Evolutionary conservation across 2,113 vertebrate genomes (phyloP).

Genomic region (Ailuropoda melanoleuca): DNA sequence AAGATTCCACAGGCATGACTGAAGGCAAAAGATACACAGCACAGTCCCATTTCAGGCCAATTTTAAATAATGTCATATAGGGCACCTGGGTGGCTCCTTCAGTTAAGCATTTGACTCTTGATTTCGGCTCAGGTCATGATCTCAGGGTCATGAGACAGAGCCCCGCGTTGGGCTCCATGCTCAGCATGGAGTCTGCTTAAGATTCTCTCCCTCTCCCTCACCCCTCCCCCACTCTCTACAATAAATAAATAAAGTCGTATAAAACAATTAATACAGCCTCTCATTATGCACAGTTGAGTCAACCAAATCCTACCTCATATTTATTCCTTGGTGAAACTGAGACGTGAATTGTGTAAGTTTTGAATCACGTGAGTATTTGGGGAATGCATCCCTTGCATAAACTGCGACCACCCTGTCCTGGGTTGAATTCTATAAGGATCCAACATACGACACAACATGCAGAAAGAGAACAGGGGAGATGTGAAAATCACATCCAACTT

Average conservation of each 20-base stretch:
- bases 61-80: background rate
- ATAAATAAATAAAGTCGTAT: background rate
- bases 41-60: background rate
- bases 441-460: background rate
- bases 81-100: background rate
- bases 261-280: background rate
- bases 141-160: background rate
- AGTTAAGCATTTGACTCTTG: background rate
- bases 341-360: background rate
- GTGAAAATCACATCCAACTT: conserved; percentile 60
- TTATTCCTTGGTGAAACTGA: conserved; percentile 22
- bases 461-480: conserved; percentile 46
- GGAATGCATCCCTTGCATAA: background rate
- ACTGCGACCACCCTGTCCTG: background rate
- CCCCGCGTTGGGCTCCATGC: background rate
- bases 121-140: background rate
- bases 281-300: background rate
- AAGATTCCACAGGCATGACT: background rate
- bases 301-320: background rate
- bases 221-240: background rate
- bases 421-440: conserved; percentile 29
- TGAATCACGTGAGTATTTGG: background rate
- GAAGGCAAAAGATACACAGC: background rate
- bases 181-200: background rate
- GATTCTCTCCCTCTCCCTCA: background rate